Evolutionary conservation across 64 coral and sea anemone genomes (phyloP), one percentile per base, ranked within the genome.

Genomic region (Dendrophyllia cribrosa): DNA sequence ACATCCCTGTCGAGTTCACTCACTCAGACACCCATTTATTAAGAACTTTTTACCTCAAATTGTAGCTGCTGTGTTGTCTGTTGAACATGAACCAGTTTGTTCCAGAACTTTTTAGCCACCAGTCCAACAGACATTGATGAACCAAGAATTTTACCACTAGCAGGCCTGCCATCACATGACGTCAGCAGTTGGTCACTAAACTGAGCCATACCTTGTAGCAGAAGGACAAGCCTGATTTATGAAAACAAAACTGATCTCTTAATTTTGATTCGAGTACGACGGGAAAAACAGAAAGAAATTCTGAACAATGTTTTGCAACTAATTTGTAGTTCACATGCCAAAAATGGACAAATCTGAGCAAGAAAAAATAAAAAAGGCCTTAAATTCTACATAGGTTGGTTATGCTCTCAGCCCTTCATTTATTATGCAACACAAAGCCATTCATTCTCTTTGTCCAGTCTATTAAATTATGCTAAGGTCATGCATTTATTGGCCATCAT

Each of bases 91-190:
- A 95, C 97, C 58, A 96, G 78, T 58, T 99, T 96, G 61, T 94
- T 99, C 97, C 97, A 99, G 63, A 93, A 99, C 50, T 99, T 99
- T 82, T 99, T 99, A 7, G 91, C 97, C 10, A 99, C 97, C 51
- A 99, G 84, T 65, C 97, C 97, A 70, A 99, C 94, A 61, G 97
- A 99, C 88, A 99, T 99, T 2, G 94, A 85, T 7, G 97, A 96
- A 26, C 94, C 97, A 86, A 99, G 52, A 58, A 96, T 79, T 62
- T 89, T 90, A 43, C 87, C 91, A 71, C 94, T 96, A 43, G 53
- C 74, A 52, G 97, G 97, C 17, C 94, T 85, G 48, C 70, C 66
- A 24, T 94, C 84, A 34, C 88, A 96, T 67, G 91, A 64, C 14
- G 80, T 96, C 26, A 96, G 59, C 46, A 96, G 91, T 26, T 96